Evolutionary conservation across 2,113 vertebrate genomes (phyloP).

Genomic region (Myxocyprinus asiaticus): DNA sequence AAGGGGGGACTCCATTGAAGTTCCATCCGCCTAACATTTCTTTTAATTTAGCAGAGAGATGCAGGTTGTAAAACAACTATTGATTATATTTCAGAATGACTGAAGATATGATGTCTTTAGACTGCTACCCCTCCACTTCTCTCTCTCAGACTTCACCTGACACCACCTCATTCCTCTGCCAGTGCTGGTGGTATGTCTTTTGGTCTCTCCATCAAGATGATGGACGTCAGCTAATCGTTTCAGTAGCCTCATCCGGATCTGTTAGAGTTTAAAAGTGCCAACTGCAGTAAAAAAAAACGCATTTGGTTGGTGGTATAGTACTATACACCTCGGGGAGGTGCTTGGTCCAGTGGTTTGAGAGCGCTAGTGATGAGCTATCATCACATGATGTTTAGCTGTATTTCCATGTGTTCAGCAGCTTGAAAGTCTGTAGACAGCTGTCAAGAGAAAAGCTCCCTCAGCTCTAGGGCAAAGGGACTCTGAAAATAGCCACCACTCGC

Average conservation of each 20-base stretch:
- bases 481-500: slow-evolving; percentile 47
- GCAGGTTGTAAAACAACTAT: slow-evolving; percentile 50
- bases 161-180: slow-evolving; percentile 24
- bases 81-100: slow-evolving; percentile 55
- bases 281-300: slow-evolving; percentile 11
- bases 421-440: slow-evolving; percentile 38
- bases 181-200: slow-evolving; percentile 20
- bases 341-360: slow-evolving; percentile 10
- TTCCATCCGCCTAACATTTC: slow-evolving; percentile 42
- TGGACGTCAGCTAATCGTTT: slow-evolving; percentile 30
- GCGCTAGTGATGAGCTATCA: slow-evolving; percentile 28
- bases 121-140: slow-evolving; percentile 10
- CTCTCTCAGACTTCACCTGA: slow-evolving; percentile 25
- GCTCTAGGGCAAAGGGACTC: slow-evolving; percentile 29
- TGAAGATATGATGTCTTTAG: slow-evolving; percentile 43
- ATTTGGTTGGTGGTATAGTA: slow-evolving; percentile 18
- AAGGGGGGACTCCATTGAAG: slow-evolving; percentile 25
- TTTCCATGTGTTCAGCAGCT: slow-evolving; percentile 51
- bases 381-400: slow-evolving; percentile 59
- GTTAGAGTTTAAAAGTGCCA: slow-evolving; percentile 40
- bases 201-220: slow-evolving; percentile 35
- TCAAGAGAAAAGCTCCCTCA: slow-evolving; percentile 22
- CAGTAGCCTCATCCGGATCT: slow-evolving; percentile 5
- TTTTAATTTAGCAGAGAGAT: slow-evolving; percentile 50
- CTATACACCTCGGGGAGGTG: not conserved